Evolutionary conservation across 2,888 invertebrate species (phyloP).

Genomic region (Gortyna flavago): DNA sequence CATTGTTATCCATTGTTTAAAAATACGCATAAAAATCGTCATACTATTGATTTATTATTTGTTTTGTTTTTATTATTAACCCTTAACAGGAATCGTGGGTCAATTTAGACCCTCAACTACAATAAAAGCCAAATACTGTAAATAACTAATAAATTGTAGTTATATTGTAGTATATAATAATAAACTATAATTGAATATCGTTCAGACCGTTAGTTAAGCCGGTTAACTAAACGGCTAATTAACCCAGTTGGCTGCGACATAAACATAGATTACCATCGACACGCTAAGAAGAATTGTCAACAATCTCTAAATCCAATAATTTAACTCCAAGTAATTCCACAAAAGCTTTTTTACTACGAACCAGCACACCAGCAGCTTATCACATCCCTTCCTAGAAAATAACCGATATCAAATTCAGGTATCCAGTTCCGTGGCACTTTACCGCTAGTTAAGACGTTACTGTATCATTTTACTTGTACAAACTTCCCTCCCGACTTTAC

Average conservation of each 20-base stretch:
- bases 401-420: constrained; percentile 52
- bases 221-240: too few species aligned
- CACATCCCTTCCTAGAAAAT: constrained; percentile 21
- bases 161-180: too few species aligned
- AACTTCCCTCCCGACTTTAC: constrained; percentile 58
- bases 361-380: neutral
- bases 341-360: neutral
- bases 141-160: too few species aligned
- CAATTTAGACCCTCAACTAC: neutral
- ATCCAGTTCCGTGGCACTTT: constrained; percentile 50
- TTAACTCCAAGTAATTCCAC: neutral
- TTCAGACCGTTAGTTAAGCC: too few species aligned
- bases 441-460: constrained; percentile 59
- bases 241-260: too few species aligned
- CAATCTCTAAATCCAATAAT: neutral
- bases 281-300: neutral
- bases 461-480: constrained; percentile 63
- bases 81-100: neutral
- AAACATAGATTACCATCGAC: neutral
- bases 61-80: neutral
- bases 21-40: neutral
- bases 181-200: too few species aligned
- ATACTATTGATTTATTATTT: neutral
- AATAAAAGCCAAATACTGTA: neutral
- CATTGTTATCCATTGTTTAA: neutral